A percentile compares a stretch with the other conserved stretches of the same genome.
phyloP scores from a whole-genome alignment of 64 coral and sea anemone species.

The Montipora capricornis region DNA sequence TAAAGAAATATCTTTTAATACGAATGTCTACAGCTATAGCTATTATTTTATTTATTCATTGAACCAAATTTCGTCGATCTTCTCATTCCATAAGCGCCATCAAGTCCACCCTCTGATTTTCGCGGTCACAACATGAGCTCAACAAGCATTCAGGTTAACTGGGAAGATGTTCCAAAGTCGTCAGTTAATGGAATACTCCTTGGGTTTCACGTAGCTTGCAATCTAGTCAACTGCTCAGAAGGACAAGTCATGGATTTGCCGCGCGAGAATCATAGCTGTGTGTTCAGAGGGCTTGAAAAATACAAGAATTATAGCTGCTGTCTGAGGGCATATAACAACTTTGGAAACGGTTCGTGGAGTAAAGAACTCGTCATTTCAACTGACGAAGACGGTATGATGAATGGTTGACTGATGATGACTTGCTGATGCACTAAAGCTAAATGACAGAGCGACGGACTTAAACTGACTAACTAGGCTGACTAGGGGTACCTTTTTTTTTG shows the following conservation, averaged over 20 bases:
- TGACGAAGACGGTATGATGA: conserved; percentile 27
- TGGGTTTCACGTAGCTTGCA: background rate
- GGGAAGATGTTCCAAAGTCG: conserved; percentile 39
- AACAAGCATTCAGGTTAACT: background rate
- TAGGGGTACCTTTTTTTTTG: no score
- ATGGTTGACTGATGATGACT: background rate
- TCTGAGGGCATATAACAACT: conserved; percentile 33
- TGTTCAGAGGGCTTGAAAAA: background rate
- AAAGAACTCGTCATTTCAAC: background rate
- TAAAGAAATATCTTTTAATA: no score
- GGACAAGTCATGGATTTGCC: background rate
- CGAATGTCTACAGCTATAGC: no score
- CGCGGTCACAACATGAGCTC: conserved; percentile 29
- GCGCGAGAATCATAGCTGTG: background rate
- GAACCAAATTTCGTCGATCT: background rate
- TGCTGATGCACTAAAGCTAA: background rate
- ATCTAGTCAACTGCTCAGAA: background rate
- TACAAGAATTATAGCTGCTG: conserved; percentile 12
- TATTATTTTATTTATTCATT: background rate
- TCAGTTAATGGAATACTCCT: conserved; percentile 16
- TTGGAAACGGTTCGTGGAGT: conserved; percentile 43
- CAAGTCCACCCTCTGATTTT: conserved; percentile 11
- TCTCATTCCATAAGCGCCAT: background rate
- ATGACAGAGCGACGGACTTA: background rate
- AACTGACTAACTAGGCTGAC: background rate